Evolutionary conservation across 2,888 invertebrate genomes (phyloP).

Genomic region (Tethea ocularis): DNA sequence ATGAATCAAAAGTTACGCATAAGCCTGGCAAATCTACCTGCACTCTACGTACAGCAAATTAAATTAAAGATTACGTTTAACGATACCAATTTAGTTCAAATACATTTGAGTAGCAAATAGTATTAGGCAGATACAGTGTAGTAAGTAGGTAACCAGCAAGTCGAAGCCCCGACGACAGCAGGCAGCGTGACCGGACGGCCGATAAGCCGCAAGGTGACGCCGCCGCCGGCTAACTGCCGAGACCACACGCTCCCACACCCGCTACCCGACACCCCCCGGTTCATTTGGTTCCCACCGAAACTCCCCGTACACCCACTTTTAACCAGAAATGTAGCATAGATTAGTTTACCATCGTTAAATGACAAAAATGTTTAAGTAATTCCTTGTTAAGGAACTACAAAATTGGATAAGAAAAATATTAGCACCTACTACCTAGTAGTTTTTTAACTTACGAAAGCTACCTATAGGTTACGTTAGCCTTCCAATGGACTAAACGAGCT

Average conservation of each 20-base stretch:
- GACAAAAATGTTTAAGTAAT: background rate
- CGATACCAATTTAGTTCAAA: slow-evolving; percentile 38
- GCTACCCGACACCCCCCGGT: slow-evolving; percentile 21
- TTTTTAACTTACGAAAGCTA: no score
- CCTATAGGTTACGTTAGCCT: no score
- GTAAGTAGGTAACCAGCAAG: slow-evolving; percentile 15
- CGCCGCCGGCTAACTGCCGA: slow-evolving; percentile 53
- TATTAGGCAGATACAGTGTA: slow-evolving; percentile 26
- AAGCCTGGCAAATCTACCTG: background rate
- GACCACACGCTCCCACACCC: slow-evolving; percentile 37
- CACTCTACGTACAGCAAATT: slow-evolving; percentile 1
- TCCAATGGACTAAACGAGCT: no score
- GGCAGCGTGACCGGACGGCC: slow-evolving; percentile 54
- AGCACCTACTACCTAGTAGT: background rate
- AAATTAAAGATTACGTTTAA: slow-evolving; percentile 32
- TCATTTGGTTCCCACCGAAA: slow-evolving; percentile 49
- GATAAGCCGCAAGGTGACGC: slow-evolving; percentile 71
- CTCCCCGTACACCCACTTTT: slow-evolving; percentile 39
- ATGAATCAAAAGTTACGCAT: background rate
- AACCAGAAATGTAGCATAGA: slow-evolving; percentile 45
- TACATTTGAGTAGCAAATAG: slow-evolving; percentile 31
- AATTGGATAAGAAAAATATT: background rate
- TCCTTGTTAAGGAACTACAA: background rate
- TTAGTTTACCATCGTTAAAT: slow-evolving; percentile 43
- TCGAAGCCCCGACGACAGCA: slow-evolving; percentile 31